phyloP scores from a whole-genome alignment of 1,140 invertebrate genomes.

The Cotesia glomerata region DNA sequence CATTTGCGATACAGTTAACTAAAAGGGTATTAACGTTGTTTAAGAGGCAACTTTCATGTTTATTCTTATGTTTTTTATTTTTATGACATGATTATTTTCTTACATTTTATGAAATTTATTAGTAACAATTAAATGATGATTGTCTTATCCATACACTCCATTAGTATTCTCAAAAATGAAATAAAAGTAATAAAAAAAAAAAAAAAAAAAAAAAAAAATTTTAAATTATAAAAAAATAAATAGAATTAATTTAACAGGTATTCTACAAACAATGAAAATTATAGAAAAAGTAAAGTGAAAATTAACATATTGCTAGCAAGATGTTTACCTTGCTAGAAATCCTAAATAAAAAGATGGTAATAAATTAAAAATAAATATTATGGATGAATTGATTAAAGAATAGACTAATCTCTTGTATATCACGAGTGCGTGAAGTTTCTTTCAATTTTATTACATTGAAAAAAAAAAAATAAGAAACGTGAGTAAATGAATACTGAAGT shows the following conservation, averaged over 20 bases:
- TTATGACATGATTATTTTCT: too few species aligned
- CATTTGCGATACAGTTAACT: neutral
- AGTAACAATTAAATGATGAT: too few species aligned
- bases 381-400: slow-evolving; percentile 16
- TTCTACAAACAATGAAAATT: neutral
- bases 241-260: slow-evolving; percentile 45
- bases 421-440: slow-evolving; percentile 26
- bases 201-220: too few species aligned
- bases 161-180: neutral
- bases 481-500: slow-evolving; percentile 44
- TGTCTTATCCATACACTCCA: neutral
- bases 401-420: slow-evolving; percentile 26
- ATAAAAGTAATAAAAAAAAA: neutral
- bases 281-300: neutral
- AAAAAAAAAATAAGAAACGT: slow-evolving; percentile 40
- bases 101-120: too few species aligned
- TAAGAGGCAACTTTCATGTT: too few species aligned
- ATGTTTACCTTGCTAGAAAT: neutral
- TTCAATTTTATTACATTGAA: slow-evolving; percentile 23
- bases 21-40: neutral
- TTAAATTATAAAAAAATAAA: too few species aligned
- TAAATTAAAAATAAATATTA: neutral
- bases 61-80: too few species aligned
- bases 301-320: neutral
- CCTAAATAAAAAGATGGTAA: slow-evolving; percentile 8